Evolutionary conservation across 2,797 vertebrate genomes (phyloP).

Genomic region (Coendou prehensilis): DNA sequence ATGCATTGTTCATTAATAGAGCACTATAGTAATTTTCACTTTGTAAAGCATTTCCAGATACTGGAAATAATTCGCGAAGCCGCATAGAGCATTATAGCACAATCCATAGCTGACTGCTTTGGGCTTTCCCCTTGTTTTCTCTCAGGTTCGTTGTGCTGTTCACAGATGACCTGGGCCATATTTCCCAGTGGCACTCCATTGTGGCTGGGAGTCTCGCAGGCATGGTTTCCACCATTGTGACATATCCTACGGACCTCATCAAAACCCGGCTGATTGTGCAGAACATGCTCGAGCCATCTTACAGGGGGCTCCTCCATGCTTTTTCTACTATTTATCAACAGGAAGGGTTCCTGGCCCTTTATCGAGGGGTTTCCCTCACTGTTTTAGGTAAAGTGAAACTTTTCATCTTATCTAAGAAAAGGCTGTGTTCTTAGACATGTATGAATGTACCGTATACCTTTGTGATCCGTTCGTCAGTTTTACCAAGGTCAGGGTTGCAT

Average conservation of each 20-base stretch:
- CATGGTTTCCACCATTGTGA: slow-evolving; percentile 93
- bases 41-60: not conserved
- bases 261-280: slow-evolving; percentile 96
- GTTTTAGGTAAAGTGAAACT: slow-evolving; percentile 92
- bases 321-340: slow-evolving; percentile 93
- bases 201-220: slow-evolving; percentile 95
- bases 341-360: slow-evolving; percentile 95
- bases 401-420: slow-evolving; percentile 44
- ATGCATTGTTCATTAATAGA: not conserved
- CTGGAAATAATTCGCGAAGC: not conserved
- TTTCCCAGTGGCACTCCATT: slow-evolving; percentile 95
- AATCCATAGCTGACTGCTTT: slow-evolving; percentile 50
- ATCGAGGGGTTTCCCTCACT: slow-evolving; percentile 95
- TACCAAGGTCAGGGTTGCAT: slow-evolving; percentile 3
- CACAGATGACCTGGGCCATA: slow-evolving; percentile 94
- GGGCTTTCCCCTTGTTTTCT: slow-evolving; percentile 51
- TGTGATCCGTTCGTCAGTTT: slow-evolving; percentile 18
- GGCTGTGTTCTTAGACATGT: not conserved
- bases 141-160: slow-evolving; percentile 94
- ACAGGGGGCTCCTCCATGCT: slow-evolving; percentile 92
- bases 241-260: slow-evolving; percentile 95
- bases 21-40: slow-evolving; percentile 44
- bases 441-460: slow-evolving; percentile 25
- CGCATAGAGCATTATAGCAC: not conserved
- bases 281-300: slow-evolving; percentile 93